phyloP scores from a whole-genome alignment of 2,797 vertebrate species.

The Aplochiton taeniatus region DNA sequence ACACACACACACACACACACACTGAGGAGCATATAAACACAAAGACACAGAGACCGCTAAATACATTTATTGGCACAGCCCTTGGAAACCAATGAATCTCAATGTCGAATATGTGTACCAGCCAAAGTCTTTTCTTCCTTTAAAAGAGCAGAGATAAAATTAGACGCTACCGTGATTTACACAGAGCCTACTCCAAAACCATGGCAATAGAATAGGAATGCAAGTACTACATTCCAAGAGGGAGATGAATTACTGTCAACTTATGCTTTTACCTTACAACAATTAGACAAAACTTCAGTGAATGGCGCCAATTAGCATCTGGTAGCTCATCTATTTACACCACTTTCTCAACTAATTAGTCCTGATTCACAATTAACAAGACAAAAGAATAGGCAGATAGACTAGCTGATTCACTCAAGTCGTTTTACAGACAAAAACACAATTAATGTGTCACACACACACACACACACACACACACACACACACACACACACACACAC shows the following conservation, averaged over 20 bases:
- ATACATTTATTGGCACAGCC: conserved; percentile 7
- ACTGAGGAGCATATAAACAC: background rate
- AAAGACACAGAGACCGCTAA: background rate
- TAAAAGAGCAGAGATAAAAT: conserved; percentile 18
- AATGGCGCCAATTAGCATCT: conserved; percentile 1
- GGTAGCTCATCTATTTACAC: background rate
- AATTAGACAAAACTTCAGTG: background rate
- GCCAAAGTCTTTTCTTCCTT: conserved; percentile 22
- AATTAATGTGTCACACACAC: background rate
- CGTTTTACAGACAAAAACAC: background rate
- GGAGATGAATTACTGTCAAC: conserved; percentile 1
- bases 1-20: conserved; percentile 7
- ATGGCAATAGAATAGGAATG: conserved; percentile 7
- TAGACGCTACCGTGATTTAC: background rate
- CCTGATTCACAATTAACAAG: background rate
- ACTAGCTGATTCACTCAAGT: background rate
- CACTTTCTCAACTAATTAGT: conserved; percentile 5
- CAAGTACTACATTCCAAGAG: background rate
- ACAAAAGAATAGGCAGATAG: background rate
- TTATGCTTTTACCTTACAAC: background rate
- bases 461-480: conserved; percentile 8
- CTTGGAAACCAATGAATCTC: conserved; percentile 29
- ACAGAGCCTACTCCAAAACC: background rate
- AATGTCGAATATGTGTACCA: background rate
- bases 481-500: conserved; percentile 18